Base-by-base conservation (phyloP, 2,797 vertebrate species). In the Podarcis siculus region DNA sequence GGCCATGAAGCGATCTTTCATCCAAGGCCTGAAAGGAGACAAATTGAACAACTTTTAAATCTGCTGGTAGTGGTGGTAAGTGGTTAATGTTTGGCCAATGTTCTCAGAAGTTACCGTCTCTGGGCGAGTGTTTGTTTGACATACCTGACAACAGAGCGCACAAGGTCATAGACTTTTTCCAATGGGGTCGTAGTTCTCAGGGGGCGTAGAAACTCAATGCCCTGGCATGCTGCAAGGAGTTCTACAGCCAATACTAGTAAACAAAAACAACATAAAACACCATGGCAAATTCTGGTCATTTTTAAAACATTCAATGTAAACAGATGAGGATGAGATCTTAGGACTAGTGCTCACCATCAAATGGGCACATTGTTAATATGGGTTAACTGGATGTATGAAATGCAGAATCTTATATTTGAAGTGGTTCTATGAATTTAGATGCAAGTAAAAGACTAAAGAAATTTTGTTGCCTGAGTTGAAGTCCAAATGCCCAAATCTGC, bases 1-100 rank as follows among this genome's bases (percentile, higher is more conserved):
- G 86, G 99, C 98, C 98, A 99, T 99, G 97, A 99, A 99, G 89
- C 99, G 98, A 94, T 99, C 99, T 96, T 99, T 99, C 15, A 99
- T 97, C 99, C 99, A 99, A 2, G 99, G 99, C 92, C 99, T 99
- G 93, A 83, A 89, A 89, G 0, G 8, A 95, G 88, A 88, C 86
- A 88, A 49, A 75, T 89, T n/a, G 79, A 67, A 45, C 92, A 92
- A 92, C 89, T 58, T 32, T 42, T 73, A 76, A 76, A 86, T 32
- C 21, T 67, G 25, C 55, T 39, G 25, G n/a, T 85, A 10, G 25
- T 39, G 3, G n/a, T 35, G 30, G 71, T 58, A 23, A 25, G 61
- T 58, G 15, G 88, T 89, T 89, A 89, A 89, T 89, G 72, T 89
- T 94, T 92, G 93, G 96, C 91, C 96, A 97, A 97, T 27, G 76